These are phyloP conservation scores for Characodon lateralis DNA, from an alignment of 2,797 vertebrate species.

Conservation along the genomic window DNA sequence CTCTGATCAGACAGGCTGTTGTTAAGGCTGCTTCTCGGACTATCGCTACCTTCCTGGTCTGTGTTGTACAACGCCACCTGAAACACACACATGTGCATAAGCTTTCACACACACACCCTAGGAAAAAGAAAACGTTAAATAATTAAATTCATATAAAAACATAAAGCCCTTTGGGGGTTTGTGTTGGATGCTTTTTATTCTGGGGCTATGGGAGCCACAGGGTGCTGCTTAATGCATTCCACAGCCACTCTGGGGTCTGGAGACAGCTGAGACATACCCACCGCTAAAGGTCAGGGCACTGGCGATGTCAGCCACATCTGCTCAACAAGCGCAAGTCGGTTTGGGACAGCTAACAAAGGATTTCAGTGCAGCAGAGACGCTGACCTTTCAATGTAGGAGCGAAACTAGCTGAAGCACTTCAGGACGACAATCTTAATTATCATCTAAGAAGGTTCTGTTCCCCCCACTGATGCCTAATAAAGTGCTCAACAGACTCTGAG, in stretches of 20 bases:
- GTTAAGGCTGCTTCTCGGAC: conserved; percentile 96
- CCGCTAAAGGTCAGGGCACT: conserved; percentile 79
- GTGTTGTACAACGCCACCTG: conserved; percentile 93
- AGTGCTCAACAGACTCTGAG: conserved; percentile 65
- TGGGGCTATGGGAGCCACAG: conserved; percentile 13
- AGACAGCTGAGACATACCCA: conserved; percentile 70
- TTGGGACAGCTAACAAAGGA: conserved; percentile 78
- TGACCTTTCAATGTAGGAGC: conserved; percentile 76
- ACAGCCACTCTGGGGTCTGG: conserved; percentile 60
- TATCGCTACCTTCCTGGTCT: conserved; percentile 93
- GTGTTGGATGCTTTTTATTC: conserved; percentile 33
- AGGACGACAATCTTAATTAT: conserved; percentile 79
- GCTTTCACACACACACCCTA: conserved; percentile 11
- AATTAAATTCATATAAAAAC: conserved; percentile 42
- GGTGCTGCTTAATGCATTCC: conserved; percentile 42
- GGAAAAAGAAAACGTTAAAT: conserved; percentile 4
- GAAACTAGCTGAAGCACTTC: conserved; percentile 69
- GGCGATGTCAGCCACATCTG: conserved; percentile 77
- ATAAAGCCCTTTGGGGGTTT: conserved; percentile 31
- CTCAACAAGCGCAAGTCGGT: conserved; percentile 70
- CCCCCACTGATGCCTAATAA: conserved; percentile 59
- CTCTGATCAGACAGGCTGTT: conserved; percentile 96
- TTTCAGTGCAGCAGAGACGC: conserved; percentile 67
- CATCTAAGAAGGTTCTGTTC: conserved; percentile 68
- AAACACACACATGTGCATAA: conserved; percentile 57